Base-by-base conservation (phyloP, 2,113 vertebrate species). In the Synodontis membranacea region DNA sequence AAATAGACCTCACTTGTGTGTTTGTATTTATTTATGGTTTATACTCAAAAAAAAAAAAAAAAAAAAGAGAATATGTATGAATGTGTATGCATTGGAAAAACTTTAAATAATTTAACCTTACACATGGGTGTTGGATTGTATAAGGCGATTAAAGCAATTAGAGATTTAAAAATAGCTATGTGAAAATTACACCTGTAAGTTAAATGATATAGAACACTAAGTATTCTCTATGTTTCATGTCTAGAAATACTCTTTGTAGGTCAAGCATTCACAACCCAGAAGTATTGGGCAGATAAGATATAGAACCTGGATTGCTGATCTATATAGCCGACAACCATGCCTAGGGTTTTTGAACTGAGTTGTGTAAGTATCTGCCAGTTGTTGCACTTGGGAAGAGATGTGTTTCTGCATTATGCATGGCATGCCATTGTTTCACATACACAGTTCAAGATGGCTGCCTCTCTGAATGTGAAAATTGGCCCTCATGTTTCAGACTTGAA, bases 21-120 rank as follows among this genome's bases (percentile, higher is more conserved):
- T 94, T 94, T 97, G 96, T 99, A 98, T 99, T 99, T 99, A 99
- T 99, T 99, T 99, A 99, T 99, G 96, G 97, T 97, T 97, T 97
- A 96, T 95, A 92, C 96, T 97, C 96, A 95, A 96, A 52, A 95
- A 96, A 44, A 97, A 88, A 62, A 64, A 95, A 96, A 52, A 95
- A 96, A 44, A 97, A 88, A 62, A 64, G 66, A 31, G 60, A 85
- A 85, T 17, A n/a, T 94, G 91, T 93, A 93, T 91, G 96, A 96
- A 96, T 94, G 62, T 70, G 82, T 83, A 83, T 96, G 92, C 96
- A 96, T 96, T 95, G 48, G 75, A 94, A 93, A 95, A 94, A 95
- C 91, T 94, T 95, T 94, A 95, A 96, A 96, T 95, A 95, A 96
- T 96, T 97, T 95, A 96, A 95, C 95, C 93, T 97, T 96, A 96